Conservation (phyloP, 2,113 vertebrate species). For the Poeciliopsis retropinna region DNA sequence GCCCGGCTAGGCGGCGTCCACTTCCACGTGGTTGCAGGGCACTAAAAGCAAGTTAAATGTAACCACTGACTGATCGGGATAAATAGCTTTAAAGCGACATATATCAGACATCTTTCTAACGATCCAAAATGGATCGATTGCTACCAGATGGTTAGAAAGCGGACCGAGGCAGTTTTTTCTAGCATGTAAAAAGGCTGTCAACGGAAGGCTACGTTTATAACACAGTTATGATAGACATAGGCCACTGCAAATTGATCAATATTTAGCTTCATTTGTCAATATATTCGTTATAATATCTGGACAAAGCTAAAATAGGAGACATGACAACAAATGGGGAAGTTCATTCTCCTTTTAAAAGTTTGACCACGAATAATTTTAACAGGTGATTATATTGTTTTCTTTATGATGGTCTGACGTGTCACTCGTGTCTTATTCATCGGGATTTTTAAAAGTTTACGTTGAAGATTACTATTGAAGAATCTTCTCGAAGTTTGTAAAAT, state of each 20-base stretch:
- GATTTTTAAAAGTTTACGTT: neutral
- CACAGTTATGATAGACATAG: neutral
- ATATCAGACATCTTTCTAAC: neutral
- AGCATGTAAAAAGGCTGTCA: neutral
- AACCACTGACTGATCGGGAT: rapidly evolving
- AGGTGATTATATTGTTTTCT: neutral
- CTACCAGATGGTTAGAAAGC: neutral
- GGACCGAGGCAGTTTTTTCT: slow-evolving; percentile 19
- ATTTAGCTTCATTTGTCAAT: too few species aligned
- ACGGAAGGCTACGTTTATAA: neutral
- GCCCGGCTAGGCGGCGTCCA: slow-evolving; percentile 33
- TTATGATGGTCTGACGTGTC: neutral
- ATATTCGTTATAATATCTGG: neutral
- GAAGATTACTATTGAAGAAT: too few species aligned
- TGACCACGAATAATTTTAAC: neutral
- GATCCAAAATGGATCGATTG: rapidly evolving
- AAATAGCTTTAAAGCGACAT: rapidly evolving
- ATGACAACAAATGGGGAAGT: neutral
- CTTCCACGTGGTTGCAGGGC: slow-evolving; percentile 58
- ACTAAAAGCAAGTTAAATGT: neutral
- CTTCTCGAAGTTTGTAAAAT: too few species aligned
- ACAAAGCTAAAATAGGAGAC: neutral
- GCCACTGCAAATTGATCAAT: neutral
- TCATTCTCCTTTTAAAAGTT: neutral
- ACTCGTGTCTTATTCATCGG: neutral